Evolutionary conservation across 1,140 invertebrate species (phyloP).

Genomic region (Diachasma alloeum): DNA sequence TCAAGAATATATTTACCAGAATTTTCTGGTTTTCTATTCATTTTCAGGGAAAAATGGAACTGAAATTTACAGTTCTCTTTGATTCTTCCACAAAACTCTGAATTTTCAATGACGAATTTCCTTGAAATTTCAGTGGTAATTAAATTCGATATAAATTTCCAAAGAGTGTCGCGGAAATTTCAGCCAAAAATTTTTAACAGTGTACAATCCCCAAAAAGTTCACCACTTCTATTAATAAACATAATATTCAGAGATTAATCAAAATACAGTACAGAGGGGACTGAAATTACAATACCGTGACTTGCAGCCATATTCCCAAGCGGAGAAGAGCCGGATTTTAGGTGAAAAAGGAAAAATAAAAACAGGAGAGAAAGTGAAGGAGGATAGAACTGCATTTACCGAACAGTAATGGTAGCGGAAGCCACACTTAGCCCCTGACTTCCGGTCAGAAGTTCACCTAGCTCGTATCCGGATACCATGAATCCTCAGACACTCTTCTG

Average conservation of each 20-base stretch:
- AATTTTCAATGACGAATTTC: too few species aligned
- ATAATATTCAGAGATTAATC: neutral
- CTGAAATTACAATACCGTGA: neutral
- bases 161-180: too few species aligned
- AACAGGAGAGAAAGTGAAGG: conserved; percentile 35
- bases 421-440: conserved; percentile 54
- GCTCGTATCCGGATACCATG: conserved; percentile 48
- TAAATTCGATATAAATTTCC: too few species aligned
- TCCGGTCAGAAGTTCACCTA: conserved; percentile 48
- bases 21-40: too few species aligned
- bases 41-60: too few species aligned
- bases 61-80: too few species aligned
- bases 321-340: neutral
- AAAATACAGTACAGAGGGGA: neutral
- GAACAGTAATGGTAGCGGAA: conserved; percentile 55
- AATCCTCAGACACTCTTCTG: conserved; percentile 32
- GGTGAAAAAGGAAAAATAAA: conserved; percentile 15
- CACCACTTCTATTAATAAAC: too few species aligned
- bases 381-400: neutral
- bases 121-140: too few species aligned
- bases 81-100: too few species aligned
- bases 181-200: too few species aligned
- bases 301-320: neutral
- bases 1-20: too few species aligned
- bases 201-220: too few species aligned